Evolutionary conservation across 2,113 vertebrate species (phyloP), one percentile per base, ranked within the genome.

Genomic region (Acrocephalus arundinaceus): DNA sequence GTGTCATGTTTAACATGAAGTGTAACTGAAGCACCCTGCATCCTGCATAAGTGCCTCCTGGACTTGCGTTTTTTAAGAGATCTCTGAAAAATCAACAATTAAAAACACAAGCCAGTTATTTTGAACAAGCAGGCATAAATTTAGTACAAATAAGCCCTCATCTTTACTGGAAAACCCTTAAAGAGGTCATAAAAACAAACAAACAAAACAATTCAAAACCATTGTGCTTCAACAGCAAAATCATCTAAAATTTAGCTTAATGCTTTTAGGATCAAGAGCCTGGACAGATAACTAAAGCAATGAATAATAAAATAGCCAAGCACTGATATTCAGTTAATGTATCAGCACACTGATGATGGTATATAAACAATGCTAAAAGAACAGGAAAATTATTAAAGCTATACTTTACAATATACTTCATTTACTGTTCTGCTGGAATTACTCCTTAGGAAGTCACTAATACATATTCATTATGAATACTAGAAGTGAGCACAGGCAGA

Each of bases 321-420:
- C 31, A 51, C 8, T 66, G 28, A 33, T 48, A 78, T 16, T 8
- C 19, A 41, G 39, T 73, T 77, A 94, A 84, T 25, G 19, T 55
- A 89, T 48, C 13, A 45, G 33, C 43, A 74, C 48, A 52, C 17
- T 82, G 39, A 12, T 88, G 54, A 70, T 67, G 25, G n/a, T 71
- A 77, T 21, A 82, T n/a, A 96, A 90, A 90, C 46, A 73, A 65
- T 14, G 24, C 51, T 75, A 85, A 94, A 71, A 92, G n/a, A 93
- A 93, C 9, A 94, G 59, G 79, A 94, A 94, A 92, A 92, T 58
- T 74, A 68, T 74, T 90, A 83, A 84, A 93, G 74, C 48, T 31
- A 31, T 31, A 31, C 27, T 30, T 54, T 55, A 55, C 43, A 86
- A 48, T 51, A 48, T 51, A 73, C 28, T 85, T 88, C n/a, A 84